These are phyloP conservation scores for Dryoscopus gambensis DNA, from an alignment of 2,113 vertebrate genomes.

Conservation along the genomic window DNA sequence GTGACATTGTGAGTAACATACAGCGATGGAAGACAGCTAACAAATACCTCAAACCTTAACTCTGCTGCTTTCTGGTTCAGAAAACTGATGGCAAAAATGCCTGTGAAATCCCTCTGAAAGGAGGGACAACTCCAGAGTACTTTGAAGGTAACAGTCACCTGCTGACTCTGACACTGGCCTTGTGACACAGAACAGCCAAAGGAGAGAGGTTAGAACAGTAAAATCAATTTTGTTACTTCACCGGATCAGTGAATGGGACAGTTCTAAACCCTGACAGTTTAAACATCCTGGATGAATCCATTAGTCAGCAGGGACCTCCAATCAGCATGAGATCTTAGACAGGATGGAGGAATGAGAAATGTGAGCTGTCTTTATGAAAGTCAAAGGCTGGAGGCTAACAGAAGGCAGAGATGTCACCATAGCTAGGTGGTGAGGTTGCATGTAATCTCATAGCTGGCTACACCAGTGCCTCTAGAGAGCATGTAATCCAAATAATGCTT, in stretches of 20 bases:
- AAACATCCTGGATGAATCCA: not conserved
- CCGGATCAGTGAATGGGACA: not conserved
- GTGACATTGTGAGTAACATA: not conserved
- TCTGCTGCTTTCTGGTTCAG: not conserved
- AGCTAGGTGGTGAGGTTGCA: not conserved
- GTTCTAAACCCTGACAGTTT: not conserved
- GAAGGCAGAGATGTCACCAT: not conserved
- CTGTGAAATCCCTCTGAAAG: not conserved
- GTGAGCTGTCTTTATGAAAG: not conserved
- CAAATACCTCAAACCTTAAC: not conserved
- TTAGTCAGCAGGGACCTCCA: fast-evolving
- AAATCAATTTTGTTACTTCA: not conserved
- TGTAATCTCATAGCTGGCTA: not conserved
- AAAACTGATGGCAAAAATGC: not conserved
- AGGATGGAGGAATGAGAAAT: not conserved
- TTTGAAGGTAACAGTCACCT: not conserved
- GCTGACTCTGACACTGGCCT: not conserved
- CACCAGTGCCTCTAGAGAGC: not conserved
- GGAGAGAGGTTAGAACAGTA: not conserved
- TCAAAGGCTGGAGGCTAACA: not conserved
- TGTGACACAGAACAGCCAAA: not conserved
- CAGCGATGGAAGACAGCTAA: not conserved
- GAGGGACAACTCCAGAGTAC: not conserved
- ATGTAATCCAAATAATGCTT: not conserved
- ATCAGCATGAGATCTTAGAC: not conserved